phyloP scores from a whole-genome alignment of 1,140 invertebrate genomes.

The Danaus melanippus region DNA sequence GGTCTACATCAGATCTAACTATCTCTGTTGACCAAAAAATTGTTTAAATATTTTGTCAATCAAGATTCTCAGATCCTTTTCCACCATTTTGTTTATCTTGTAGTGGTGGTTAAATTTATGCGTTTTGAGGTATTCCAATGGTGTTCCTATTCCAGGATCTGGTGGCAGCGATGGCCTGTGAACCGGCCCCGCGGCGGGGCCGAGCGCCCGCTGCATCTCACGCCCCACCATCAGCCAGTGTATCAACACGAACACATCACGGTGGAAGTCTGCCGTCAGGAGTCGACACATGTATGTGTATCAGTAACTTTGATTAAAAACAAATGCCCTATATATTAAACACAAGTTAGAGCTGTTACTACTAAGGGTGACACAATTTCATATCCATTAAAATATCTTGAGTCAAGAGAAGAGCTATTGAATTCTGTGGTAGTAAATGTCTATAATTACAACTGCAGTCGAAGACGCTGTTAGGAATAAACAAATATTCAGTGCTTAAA shows the following conservation, averaged over 20 bases:
- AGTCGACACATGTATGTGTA: conserved; percentile 58
- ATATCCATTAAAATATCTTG: neutral
- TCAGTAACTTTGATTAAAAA: neutral
- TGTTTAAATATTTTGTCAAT: no score
- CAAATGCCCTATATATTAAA: no score
- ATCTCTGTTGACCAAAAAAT: neutral
- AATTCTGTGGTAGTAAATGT: neutral
- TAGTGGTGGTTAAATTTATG: neutral
- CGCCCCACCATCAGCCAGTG: conserved; percentile 31
- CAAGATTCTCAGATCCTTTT: no score
- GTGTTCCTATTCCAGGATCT: conserved; percentile 41
- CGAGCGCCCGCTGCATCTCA: conserved; percentile 29
- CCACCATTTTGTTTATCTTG: neutral
- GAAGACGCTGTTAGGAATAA: no score
- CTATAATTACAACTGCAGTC: neutral
- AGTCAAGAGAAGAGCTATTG: neutral
- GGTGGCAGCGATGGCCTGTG: conserved; percentile 54
- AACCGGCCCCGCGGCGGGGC: conserved; percentile 37
- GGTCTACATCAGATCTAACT: no score
- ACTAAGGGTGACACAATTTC: no score
- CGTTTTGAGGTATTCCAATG: neutral
- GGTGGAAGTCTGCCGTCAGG: conserved; percentile 67
- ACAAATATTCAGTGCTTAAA: no score
- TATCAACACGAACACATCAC: conserved; percentile 57
- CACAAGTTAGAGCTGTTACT: no score